Percentiles rank a stretch among this genome's conserved stretches.
Evolutionary conservation across 2,888 invertebrate species (phyloP).

Genomic region (Rhamphomyia laevipes): DNA sequence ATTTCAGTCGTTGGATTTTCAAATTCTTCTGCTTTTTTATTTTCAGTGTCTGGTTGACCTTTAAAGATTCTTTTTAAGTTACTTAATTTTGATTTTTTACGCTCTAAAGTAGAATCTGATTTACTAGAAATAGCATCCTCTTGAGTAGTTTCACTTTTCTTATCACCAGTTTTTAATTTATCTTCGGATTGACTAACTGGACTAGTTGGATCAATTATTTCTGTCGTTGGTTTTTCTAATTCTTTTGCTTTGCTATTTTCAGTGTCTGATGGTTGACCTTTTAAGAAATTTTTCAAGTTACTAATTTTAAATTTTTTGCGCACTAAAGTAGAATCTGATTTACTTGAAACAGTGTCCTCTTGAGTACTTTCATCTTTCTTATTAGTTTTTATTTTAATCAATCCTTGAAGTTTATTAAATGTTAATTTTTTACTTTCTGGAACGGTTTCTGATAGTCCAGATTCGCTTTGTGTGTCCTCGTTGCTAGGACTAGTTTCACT

Average conservation of each 20-base stretch:
- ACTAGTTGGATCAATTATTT: too few species aligned
- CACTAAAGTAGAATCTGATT: conserved; percentile 10
- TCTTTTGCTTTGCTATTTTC: neutral
- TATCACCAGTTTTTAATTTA: neutral
- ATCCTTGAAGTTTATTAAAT: conserved; percentile 36
- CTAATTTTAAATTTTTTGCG: conserved; percentile 27
- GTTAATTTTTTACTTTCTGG: conserved; percentile 25
- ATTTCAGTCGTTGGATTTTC: neutral
- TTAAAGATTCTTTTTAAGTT: conserved; percentile 40
- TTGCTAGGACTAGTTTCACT: neutral
- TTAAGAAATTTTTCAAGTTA: conserved; percentile 40
- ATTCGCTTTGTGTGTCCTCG: too few species aligned
- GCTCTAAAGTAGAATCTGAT: conserved; percentile 14
- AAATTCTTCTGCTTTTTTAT: neutral
- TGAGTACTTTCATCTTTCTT: neutral
- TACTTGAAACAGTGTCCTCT: neutral
- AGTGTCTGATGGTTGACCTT: too few species aligned
- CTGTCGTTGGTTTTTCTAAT: neutral
- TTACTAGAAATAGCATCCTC: neutral
- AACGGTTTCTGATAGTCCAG: too few species aligned
- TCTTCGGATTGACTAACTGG: too few species aligned
- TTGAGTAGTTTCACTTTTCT: neutral
- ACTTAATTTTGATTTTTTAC: conserved; percentile 25
- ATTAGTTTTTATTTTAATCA: conserved; percentile 25
- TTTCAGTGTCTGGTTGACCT: too few species aligned